These are phyloP conservation scores for Tortricodes alternella DNA, from an alignment of 2,888 invertebrate species.

Conservation along the genomic window DNA sequence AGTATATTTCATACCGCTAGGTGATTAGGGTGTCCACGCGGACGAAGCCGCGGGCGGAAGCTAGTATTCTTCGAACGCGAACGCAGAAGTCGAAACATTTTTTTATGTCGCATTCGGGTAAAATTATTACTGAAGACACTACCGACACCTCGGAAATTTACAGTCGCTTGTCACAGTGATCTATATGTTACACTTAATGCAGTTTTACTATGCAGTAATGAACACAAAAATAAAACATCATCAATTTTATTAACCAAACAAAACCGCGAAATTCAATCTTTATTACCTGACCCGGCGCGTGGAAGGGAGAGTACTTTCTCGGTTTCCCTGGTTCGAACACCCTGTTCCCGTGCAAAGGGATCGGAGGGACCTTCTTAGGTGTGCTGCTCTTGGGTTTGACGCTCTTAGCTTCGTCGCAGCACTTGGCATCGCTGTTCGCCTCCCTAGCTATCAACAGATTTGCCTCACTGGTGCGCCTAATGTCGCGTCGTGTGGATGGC, in stretches of 20 bases:
- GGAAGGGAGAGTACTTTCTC: conserved; percentile 66
- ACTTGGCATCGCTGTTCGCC: conserved; percentile 38
- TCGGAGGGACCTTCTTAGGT: conserved; percentile 42
- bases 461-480: conserved; percentile 13
- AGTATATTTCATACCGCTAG: no score
- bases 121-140: no score
- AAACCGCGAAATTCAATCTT: conserved; percentile 23
- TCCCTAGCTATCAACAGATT: conserved; percentile 29
- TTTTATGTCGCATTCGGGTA: no score
- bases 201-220: background rate
- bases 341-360: conserved; percentile 48
- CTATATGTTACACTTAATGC: no score
- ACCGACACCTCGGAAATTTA: no score
- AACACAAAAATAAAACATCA: conserved; percentile 27
- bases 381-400: no score
- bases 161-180: no score
- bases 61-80: no score
- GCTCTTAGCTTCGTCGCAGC: no score
- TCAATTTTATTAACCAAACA: conserved; percentile 27
- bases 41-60: no score
- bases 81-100: no score
- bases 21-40: no score
- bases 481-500: background rate
- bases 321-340: conserved; percentile 45
- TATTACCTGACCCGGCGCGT: conserved; percentile 62